Conservation (phyloP, 2,888 invertebrate genomes). For the Trachelus troglodyta region DNA sequence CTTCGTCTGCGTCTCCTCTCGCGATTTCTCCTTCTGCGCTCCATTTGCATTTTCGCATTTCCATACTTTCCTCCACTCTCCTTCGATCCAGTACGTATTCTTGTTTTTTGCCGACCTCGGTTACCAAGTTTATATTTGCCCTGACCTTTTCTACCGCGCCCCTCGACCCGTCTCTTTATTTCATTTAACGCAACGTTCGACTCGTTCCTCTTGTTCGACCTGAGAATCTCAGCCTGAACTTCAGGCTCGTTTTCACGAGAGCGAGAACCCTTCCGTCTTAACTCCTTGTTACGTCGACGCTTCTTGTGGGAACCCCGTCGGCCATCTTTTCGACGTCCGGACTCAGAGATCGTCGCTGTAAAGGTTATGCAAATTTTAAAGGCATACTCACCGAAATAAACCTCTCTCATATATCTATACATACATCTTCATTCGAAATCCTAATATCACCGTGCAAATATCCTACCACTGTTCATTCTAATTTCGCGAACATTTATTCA, state of each 20-base stretch:
- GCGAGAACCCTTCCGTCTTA: neutral
- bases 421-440: neutral
- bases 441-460: neutral
- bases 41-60: slow-evolving; percentile 7
- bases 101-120: neutral
- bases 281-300: neutral
- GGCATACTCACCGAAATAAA: neutral
- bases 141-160: neutral
- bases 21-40: slow-evolving; percentile 39
- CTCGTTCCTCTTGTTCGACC: neutral
- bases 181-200: neutral
- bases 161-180: neutral
- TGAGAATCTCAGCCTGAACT: neutral
- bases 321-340: neutral
- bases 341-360: slow-evolving; percentile 13
- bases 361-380: slow-evolving; percentile 6
- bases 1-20: slow-evolving; percentile 35
- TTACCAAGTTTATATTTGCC: neutral
- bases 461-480: neutral
- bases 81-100: neutral
- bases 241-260: neutral
- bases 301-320: neutral
- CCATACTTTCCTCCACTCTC: neutral
- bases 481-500: neutral
- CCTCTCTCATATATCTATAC: neutral